Evolutionary conservation across 92 coral and sea anemone genomes (phyloP).

Genomic region (Zoanthus sociatus): DNA sequence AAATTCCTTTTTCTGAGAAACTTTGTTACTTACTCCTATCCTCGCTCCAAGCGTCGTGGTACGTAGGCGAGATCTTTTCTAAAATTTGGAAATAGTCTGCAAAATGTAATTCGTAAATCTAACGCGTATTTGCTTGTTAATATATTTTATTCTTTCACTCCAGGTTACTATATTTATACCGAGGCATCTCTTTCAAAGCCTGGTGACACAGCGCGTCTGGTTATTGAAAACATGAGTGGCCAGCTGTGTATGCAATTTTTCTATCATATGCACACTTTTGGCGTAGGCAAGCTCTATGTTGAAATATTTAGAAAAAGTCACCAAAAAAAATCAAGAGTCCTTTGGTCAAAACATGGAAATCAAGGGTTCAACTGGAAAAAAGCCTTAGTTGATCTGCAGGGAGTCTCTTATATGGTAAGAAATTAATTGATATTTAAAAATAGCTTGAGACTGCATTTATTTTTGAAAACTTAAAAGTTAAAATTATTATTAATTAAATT

Average conservation of each 20-base stretch:
- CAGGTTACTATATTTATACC: slow-evolving; percentile 83
- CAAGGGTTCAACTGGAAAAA: slow-evolving; percentile 80
- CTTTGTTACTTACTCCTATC: too few species aligned
- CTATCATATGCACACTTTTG: slow-evolving; percentile 88
- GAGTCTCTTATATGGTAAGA: slow-evolving; percentile 67
- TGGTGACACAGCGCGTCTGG: slow-evolving; percentile 71
- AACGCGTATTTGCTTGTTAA: neutral
- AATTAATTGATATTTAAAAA: neutral
- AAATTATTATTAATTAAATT: too few species aligned
- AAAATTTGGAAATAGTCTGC: neutral
- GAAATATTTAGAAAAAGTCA: slow-evolving; percentile 50
- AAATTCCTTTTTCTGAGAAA: too few species aligned
- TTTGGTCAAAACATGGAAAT: slow-evolving; percentile 76
- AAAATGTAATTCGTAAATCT: neutral
- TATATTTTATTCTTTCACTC: neutral
- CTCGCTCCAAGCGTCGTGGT: too few species aligned
- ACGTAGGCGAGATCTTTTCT: neutral
- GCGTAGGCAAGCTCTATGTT: slow-evolving; percentile 73
- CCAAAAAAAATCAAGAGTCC: slow-evolving; percentile 29
- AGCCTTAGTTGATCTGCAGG: slow-evolving; percentile 62
- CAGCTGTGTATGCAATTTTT: slow-evolving; percentile 80
- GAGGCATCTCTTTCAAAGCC: slow-evolving; percentile 78
- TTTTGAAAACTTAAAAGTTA: too few species aligned
- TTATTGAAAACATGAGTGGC: slow-evolving; percentile 78
- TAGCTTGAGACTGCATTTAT: too few species aligned